Evolutionary conservation across 2,888 invertebrate genomes (phyloP), one percentile per base, ranked within the genome.

Genomic region (Julus scanicus): DNA sequence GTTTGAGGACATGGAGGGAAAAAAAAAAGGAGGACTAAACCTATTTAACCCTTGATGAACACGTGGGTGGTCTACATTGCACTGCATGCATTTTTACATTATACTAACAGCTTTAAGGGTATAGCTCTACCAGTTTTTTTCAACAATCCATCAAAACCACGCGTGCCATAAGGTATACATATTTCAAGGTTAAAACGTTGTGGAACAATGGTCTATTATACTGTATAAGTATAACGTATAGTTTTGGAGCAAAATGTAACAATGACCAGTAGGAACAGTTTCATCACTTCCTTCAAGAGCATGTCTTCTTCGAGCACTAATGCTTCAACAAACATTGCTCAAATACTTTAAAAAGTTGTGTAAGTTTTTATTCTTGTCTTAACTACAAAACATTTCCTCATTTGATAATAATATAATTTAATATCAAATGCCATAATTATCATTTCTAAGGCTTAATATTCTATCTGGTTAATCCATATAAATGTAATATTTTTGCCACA

Each of bases 31-130:
- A 20, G 1, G 57, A 57, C 15, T 57, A 17, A 20, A 63, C 20
- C 63, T 63, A 63, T 11, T 63, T 63, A 63, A 63, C 63, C 63
- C 63, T 20, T 63, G 63, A 15, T 63, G 63, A 63, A n/a, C 63
- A 20, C 63, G 63, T 63, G 63, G 63, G 63, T 63, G 63, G 63
- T n/a, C 63, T 63, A 3, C 6, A 6, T 63, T 5, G 17, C 63
- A 63, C 63, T 4, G 63, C 63, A 63, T 63, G 63, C 17, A n/a
- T 63, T 63, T 63, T 20, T 5, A 20, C 63, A 63, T 63, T 63
- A 63, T 63, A 20, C n/a, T 9, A 63, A 20, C 20, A n/a, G 63
- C 9, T 63, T 63, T 63, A 15, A 63, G 63, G 63, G 20, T n/a
- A 13, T 57, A 20, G 20, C n/a, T 63, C 49, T 63, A 20, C 63